phyloP scores from a whole-genome alignment of 2,113 vertebrate genomes.

The Felis catus region F.catus_Fca126_mat1.0 CM031423.1:47573001-47573500 shows the following conservation, averaged over 20 bases:
- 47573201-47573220: constrained; percentile 63
- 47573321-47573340: constrained; percentile 7
- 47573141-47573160: constrained; percentile 52
- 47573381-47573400: neutral
- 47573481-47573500: neutral
- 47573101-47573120: constrained; percentile 60
- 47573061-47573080: neutral
- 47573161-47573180: constrained; percentile 60
- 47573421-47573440: neutral
- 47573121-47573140: constrained; percentile 67
- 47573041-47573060: neutral
- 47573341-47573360: neutral
- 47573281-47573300: constrained; percentile 7
- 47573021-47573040: neutral
- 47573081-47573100: constrained; percentile 55
- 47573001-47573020: neutral
- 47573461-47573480: constrained; percentile 7
- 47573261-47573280: constrained; percentile 43
- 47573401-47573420: neutral
- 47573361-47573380: neutral
- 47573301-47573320: constrained; percentile 14
- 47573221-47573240: constrained; percentile 42
- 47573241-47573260: constrained; percentile 54
- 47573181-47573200: constrained; percentile 52
- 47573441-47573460: neutral